Percentiles rank a stretch among this genome's conserved stretches.
Evolutionary conservation across 2,797 vertebrate species (phyloP).

Genomic region (Coregonus suidteri): DNA sequence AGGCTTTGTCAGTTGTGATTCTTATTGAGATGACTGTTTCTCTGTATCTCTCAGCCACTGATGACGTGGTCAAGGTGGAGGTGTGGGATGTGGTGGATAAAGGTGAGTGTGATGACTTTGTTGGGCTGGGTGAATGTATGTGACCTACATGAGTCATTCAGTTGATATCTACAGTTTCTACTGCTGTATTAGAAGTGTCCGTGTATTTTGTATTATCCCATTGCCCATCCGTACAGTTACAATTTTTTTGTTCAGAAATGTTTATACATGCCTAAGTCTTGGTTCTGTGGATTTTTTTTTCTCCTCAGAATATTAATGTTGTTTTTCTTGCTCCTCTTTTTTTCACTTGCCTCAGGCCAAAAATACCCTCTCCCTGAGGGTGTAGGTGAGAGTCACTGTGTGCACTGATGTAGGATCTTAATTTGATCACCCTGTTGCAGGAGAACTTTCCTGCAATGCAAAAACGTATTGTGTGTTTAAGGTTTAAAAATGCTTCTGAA

Average conservation of each 20-base stretch:
- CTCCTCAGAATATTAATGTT: slow-evolving; percentile 62
- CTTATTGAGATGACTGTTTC: not conserved
- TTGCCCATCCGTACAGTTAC: not conserved
- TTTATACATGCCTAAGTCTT: too few species aligned
- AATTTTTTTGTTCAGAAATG: not conserved
- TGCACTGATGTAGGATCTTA: not conserved
- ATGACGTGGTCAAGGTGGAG: slow-evolving; percentile 97
- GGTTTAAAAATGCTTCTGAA: too few species aligned
- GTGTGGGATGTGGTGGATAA: slow-evolving; percentile 99
- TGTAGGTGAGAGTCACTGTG: slow-evolving; percentile 77
- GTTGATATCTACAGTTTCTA: not conserved
- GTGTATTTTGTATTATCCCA: not conserved
- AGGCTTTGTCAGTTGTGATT: not conserved
- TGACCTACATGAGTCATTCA: not conserved
- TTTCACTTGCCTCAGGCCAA: slow-evolving; percentile 79
- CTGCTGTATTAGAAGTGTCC: not conserved
- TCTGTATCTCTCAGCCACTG: slow-evolving; percentile 82
- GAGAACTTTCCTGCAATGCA: too few species aligned
- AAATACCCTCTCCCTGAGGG: slow-evolving; percentile 82
- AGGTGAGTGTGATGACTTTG: slow-evolving; percentile 78
- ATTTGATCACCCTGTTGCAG: too few species aligned
- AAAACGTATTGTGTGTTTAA: too few species aligned
- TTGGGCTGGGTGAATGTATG: not conserved
- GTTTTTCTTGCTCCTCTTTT: slow-evolving; percentile 64
- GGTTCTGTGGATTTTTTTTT: slow-evolving; percentile 19